Conservation (phyloP, 2,797 vertebrate genomes). For the Discoglossus pictus region DNA sequence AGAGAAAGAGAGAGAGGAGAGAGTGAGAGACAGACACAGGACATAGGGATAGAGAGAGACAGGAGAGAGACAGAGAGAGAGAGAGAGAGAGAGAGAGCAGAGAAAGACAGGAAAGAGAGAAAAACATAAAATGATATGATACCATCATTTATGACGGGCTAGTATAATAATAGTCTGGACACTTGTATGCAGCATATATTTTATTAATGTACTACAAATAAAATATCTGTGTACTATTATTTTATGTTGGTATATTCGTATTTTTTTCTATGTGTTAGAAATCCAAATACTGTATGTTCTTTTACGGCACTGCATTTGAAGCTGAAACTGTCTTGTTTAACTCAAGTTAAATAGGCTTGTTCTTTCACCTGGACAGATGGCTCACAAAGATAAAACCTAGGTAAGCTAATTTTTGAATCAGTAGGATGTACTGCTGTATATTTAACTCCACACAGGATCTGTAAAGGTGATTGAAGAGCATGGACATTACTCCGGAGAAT, state of each 20-base stretch:
- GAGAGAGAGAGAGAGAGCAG: too few relatives aligned
- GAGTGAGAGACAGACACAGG: too few relatives aligned
- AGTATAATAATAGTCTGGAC: too few relatives aligned
- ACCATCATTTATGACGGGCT: too few relatives aligned
- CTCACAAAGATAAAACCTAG: slow-evolving; percentile 39
- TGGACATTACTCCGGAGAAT: slow-evolving; percentile 42
- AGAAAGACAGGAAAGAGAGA: too few relatives aligned
- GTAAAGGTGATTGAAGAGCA: slow-evolving; percentile 46
- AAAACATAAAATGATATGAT: too few relatives aligned
- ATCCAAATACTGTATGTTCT: neutral
- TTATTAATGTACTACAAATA: slow-evolving; percentile 2
- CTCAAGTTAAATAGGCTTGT: slow-evolving; percentile 27
- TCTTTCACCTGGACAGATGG: slow-evolving; percentile 46
- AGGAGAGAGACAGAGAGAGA: too few relatives aligned
- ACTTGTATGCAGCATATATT: neutral
- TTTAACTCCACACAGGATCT: slow-evolving; percentile 48
- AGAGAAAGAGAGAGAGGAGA: too few relatives aligned
- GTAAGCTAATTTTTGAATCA: slow-evolving; percentile 45
- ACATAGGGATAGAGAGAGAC: too few relatives aligned
- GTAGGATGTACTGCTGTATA: slow-evolving; percentile 47
- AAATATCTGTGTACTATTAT: neutral
- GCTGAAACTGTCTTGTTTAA: slow-evolving; percentile 14
- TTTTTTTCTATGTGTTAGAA: neutral
- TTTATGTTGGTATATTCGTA: neutral
- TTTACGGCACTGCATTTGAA: slow-evolving; percentile 7